phyloP scores from a whole-genome alignment of 1,140 invertebrate genomes.

The Neuroterus valhalla region DNA sequence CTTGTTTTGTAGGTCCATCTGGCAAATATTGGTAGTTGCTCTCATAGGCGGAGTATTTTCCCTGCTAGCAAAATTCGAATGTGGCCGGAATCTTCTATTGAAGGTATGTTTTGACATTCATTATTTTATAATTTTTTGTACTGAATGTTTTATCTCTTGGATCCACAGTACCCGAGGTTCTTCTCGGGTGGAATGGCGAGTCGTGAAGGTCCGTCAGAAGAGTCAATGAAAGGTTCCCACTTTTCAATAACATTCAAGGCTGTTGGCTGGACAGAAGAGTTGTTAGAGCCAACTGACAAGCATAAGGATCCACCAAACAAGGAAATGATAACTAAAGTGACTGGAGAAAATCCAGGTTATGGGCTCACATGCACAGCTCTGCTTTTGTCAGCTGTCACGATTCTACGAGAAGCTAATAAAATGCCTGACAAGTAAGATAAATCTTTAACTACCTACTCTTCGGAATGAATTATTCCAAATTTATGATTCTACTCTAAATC shows the following conservation, averaged over 20 bases:
- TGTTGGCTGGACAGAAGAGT: constrained; percentile 84
- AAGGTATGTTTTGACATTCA: constrained; percentile 72
- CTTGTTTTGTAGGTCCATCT: constrained; percentile 64
- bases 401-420: constrained; percentile 85
- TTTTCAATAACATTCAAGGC: constrained; percentile 85
- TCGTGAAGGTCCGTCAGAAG: constrained; percentile 80
- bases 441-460: too few relatives aligned
- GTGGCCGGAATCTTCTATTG: constrained; percentile 80
- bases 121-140: constrained; percentile 20
- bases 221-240: constrained; percentile 77
- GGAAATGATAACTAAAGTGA: constrained; percentile 80
- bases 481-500: not conserved
- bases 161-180: constrained; percentile 81
- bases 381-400: constrained; percentile 82
- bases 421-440: constrained; percentile 81
- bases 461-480: not conserved
- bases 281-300: constrained; percentile 78
- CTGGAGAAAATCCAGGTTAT: constrained; percentile 86
- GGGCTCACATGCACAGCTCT: constrained; percentile 85
- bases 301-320: constrained; percentile 80
- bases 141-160: not conserved
- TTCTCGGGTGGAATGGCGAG: constrained; percentile 84
- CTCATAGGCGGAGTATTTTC: constrained; percentile 79
- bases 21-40: constrained; percentile 72
- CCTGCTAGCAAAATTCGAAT: constrained; percentile 80